A percentile compares a stretch with the other conserved stretches of the same genome.
Conservation (phyloP, 2,113 vertebrate species). For the Ictalurus punctatus region DNA sequence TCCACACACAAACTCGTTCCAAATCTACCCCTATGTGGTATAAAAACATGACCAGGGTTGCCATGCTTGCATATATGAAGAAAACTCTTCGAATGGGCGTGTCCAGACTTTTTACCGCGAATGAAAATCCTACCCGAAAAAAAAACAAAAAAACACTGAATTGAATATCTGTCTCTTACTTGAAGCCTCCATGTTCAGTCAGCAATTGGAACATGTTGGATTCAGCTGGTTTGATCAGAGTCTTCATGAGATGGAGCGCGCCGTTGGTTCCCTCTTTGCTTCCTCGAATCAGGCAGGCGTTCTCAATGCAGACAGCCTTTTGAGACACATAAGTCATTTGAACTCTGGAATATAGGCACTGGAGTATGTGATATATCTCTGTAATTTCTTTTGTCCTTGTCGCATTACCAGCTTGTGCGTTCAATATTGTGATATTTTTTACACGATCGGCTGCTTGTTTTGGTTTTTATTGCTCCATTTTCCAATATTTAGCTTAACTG, state of each 20-base stretch:
- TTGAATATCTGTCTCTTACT: constrained; percentile 66
- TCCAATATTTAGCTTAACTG: not conserved
- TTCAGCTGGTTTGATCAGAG: constrained; percentile 83
- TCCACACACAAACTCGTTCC: not conserved
- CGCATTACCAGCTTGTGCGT: not conserved
- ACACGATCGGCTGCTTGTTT: not conserved
- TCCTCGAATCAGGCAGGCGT: constrained; percentile 91
- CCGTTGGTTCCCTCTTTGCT: constrained; percentile 95
- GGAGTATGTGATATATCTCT: not conserved
- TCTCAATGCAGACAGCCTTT: constrained; percentile 94
- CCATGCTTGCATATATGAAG: not conserved
- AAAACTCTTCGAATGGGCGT: no score
- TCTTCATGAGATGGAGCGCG: constrained; percentile 85
- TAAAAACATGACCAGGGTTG: not conserved
- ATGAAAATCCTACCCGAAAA: not conserved
- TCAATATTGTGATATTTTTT: not conserved
- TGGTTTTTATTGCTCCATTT: not conserved
- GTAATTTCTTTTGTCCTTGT: not conserved
- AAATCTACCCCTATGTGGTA: not conserved
- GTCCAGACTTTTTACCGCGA: no score
- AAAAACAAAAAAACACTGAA: not conserved
- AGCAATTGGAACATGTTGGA: constrained; percentile 82
- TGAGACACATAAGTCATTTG: constrained; percentile 36
- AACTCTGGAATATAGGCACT: not conserved
- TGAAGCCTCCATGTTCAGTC: constrained; percentile 82